phyloP scores from a whole-genome alignment of 2,797 vertebrate genomes.

The Gymnoscopelus braueri region DNA sequence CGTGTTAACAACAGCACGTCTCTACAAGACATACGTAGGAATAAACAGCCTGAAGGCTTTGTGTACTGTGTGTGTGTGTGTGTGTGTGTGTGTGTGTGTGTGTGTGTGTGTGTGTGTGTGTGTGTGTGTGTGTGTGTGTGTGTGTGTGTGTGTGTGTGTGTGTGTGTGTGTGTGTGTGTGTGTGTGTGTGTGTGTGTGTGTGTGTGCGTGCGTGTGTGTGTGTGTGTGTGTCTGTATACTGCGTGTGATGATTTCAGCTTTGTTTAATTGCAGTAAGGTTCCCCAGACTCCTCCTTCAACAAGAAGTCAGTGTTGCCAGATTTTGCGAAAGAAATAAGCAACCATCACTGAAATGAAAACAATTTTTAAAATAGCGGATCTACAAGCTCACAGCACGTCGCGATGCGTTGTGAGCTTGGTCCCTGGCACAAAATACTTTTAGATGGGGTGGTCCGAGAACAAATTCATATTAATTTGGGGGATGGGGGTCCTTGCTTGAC shows the following conservation, averaged over 20 bases:
- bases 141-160: not conserved
- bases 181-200: constrained; percentile 13
- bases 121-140: constrained; percentile 2
- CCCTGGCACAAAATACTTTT: too few relatives aligned
- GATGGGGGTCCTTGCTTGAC: too few relatives aligned
- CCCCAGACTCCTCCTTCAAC: constrained; percentile 44
- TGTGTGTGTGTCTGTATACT: not conserved
- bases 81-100: constrained; percentile 12
- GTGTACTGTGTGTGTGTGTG: not conserved
- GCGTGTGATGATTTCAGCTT: constrained; percentile 46
- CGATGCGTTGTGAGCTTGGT: too few relatives aligned
- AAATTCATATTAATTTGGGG: too few relatives aligned
- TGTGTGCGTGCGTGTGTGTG: constrained; percentile 1
- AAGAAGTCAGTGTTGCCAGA: not conserved
- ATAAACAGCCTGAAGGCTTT: not conserved
- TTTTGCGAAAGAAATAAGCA: too few relatives aligned
- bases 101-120: constrained; percentile 13
- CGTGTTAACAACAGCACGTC: not conserved
- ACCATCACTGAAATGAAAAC: too few relatives aligned
- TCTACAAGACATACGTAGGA: not conserved
- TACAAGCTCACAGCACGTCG: too few relatives aligned
- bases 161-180: constrained; percentile 12
- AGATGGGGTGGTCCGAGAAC: too few relatives aligned
- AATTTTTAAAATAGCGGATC: too few relatives aligned
- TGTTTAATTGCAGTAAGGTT: constrained; percentile 54